These are phyloP conservation scores for Picathartes gymnocephalus DNA, from an alignment of 2,113 vertebrate genomes.

Conservation along the genomic window DNA sequence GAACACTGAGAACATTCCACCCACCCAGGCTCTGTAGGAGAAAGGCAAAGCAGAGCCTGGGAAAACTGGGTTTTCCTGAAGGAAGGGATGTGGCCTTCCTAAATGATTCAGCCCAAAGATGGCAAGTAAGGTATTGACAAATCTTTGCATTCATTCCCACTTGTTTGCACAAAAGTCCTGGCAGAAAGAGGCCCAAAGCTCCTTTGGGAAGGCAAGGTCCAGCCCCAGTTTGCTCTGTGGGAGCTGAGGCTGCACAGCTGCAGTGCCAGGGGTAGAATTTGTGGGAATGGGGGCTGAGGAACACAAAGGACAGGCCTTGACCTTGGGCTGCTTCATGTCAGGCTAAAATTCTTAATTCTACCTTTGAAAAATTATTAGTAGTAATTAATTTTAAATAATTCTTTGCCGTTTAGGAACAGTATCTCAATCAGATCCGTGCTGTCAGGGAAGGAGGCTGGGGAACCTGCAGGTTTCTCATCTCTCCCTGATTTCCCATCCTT, in stretches of 20 bases:
- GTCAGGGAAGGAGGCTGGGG: background rate
- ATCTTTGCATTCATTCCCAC: background rate
- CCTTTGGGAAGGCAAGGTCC: background rate
- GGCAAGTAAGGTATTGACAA: background rate
- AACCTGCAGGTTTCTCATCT: background rate
- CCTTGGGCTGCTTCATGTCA: background rate
- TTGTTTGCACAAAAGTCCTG: background rate
- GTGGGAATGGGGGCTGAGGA: background rate
- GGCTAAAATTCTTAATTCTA: background rate
- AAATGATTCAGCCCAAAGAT: background rate
- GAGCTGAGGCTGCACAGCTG: background rate
- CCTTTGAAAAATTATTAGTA: background rate
- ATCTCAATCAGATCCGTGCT: fast-evolving
- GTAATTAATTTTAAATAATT: too few relatives aligned
- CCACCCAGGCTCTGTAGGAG: background rate
- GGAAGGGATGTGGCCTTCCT: background rate
- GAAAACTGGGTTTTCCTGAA: background rate
- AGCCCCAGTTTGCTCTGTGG: background rate
- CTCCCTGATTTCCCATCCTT: background rate
- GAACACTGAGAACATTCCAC: background rate
- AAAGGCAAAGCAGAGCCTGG: background rate
- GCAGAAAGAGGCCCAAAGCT: background rate
- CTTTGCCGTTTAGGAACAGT: background rate
- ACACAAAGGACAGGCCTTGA: fast-evolving
- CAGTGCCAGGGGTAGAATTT: background rate